Evolutionary conservation across 1,140 invertebrate genomes (phyloP).

Genomic region (Trinorchestia longiramus): DNA sequence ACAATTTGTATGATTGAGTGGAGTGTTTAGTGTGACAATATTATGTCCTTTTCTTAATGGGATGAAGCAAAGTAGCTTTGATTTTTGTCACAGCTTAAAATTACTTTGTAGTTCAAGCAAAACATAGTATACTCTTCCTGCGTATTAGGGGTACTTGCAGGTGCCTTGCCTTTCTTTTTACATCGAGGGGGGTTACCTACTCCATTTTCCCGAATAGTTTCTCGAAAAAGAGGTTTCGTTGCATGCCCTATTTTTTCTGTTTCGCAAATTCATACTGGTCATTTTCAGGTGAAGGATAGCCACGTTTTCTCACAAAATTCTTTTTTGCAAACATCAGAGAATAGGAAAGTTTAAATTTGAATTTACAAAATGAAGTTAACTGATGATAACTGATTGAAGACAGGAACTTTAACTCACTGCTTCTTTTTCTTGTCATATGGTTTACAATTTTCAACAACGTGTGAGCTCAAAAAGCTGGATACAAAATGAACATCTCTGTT

Average conservation of each 20-base stretch:
- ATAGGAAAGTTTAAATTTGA: background rate
- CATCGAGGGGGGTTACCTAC: constrained; percentile 26
- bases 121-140: constrained; percentile 44
- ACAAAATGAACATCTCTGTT: background rate
- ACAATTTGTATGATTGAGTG: too few relatives aligned
- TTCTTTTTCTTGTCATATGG: background rate
- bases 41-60: background rate
- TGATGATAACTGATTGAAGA: background rate
- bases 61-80: constrained; percentile 45
- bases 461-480: background rate
- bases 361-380: background rate
- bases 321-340: background rate
- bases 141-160: constrained; percentile 39
- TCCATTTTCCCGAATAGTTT: constrained; percentile 34
- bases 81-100: constrained; percentile 53
- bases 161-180: background rate
- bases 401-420: background rate
- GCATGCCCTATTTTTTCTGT: constrained; percentile 36
- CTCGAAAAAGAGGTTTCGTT: constrained; percentile 36
- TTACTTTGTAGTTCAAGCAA: constrained; percentile 24
- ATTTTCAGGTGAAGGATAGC: background rate
- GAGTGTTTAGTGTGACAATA: too few relatives aligned
- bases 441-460: background rate
- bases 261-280: constrained; percentile 8
- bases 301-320: background rate